Conservation (phyloP, 2,797 vertebrate genomes). For the Triplophysa bombifrons region DNA sequence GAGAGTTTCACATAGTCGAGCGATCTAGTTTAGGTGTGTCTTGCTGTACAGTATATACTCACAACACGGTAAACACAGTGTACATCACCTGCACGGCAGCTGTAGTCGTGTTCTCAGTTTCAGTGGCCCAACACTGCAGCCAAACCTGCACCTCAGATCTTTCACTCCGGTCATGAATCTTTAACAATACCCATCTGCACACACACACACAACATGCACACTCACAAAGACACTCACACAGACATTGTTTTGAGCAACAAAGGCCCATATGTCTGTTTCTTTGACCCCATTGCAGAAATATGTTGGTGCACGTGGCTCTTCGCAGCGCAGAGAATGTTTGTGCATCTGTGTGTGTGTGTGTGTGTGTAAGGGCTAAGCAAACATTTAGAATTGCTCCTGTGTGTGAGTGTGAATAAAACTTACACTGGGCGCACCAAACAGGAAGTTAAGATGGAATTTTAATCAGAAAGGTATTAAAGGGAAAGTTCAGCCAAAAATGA, state of each 20-base stretch:
- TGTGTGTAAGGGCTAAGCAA: neutral
- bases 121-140: constrained; percentile 47
- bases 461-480: too few species aligned
- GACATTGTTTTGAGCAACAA: constrained; percentile 75
- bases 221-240: constrained; percentile 69
- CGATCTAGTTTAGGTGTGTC: neutral
- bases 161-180: constrained; percentile 85
- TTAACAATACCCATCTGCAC: constrained; percentile 89
- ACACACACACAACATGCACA: constrained; percentile 62
- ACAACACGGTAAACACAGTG: constrained; percentile 38
- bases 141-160: constrained; percentile 83
- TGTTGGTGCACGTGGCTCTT: constrained; percentile 54
- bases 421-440: neutral
- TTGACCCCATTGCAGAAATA: constrained; percentile 77
- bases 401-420: neutral
- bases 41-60: neutral
- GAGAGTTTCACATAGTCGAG: neutral
- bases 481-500: too few species aligned
- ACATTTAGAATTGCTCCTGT: neutral
- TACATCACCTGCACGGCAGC: constrained; percentile 54
- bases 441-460: neutral
- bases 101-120: constrained; percentile 49
- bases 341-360: neutral
- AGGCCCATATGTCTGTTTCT: constrained; percentile 82
- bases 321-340: neutral